Evolutionary conservation across 1,140 invertebrate species (phyloP), one percentile per base, ranked within the genome.

Genomic region (Akabosia matsudoensis): DNA sequence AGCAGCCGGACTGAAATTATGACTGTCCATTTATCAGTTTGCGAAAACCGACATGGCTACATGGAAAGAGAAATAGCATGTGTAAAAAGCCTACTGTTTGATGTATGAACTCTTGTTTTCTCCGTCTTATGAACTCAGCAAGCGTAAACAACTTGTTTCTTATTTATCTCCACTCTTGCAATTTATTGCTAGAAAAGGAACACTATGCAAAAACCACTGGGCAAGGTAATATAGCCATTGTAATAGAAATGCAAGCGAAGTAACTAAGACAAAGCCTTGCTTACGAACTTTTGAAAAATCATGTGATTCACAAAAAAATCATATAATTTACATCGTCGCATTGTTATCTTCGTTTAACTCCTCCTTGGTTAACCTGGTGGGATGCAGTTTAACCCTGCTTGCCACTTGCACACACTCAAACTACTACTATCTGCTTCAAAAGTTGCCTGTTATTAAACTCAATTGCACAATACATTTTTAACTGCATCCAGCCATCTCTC

Each of bases 71-170:
- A 45, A 45, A 45, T 10, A 45, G 7, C 18, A 45, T 45, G 18
- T 45, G 37, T 45, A 10, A 10, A 18, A 10, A 45, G 37, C 37
- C 37, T 45, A 10, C 37, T 45, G 14, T 24, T 61, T 24, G 24
- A 16, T 61, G 54, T 67, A 31, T 10, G 30, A 24, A 67, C 61
- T 67, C 61, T 67, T 67, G 61, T 67, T 61, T 61, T 67, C 61
- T 67, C n/a, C 22, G 30, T 31, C 24, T 7, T 28, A 30, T 67
- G 30, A 67, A 67, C 28, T 67, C 61, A 67, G 30, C 61, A 67
- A 67, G 61, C 61, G 61, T 31, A 67, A 61, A 67, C 61, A 67
- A 67, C 61, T 67, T 67, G 61, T 67, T 67, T 67, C 30, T 7
- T 30, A 2, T 67, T 30, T 28, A 13, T 31, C n/a, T 16, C 4